Base-by-base conservation (phyloP, 2,797 vertebrate species). In the Fringilla coelebs region DNA sequence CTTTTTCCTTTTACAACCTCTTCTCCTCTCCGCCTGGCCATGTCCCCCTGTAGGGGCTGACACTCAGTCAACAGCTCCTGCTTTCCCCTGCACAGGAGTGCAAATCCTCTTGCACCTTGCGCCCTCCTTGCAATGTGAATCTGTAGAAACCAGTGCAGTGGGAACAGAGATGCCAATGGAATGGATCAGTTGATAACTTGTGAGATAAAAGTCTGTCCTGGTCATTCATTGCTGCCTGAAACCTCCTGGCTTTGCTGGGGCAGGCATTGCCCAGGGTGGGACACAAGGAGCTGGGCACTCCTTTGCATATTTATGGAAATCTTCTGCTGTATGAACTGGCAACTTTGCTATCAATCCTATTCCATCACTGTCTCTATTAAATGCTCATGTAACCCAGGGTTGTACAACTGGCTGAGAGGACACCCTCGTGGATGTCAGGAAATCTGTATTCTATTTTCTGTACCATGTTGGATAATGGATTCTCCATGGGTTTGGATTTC, bases 261-360 rank as follows among this genome's bases (percentile, higher is more conserved):
- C n/a, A 49, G 45, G 34, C n/a, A 32, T 11, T 4, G 4, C n/a
- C 36, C 51, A 34, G 40, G 19, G 29, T 45, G 28, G 45, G 28
- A 25, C 40, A 40, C 0, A 0, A 46, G 20, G 38, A 63, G 20
- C 57, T 79, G 32, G 32, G 3, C 12, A 11, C 1, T 38, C 18
- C 49, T 88, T 49, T 45, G 14, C 17, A 8, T 22, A 49, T 79
- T 91, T 62, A 57, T 63, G 36, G 72, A 2, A 83, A 63, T n/a
- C 36, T 82, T 63, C 40, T 54, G 3, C 8, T 34, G 1, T 1
- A 28, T 21, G 45, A 82, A 52, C 32, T n/a, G 43, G 48, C 11
- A 55, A 22, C 28, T 72, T 80, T 68, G 75, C 28, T 51, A 5
- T 45, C n/a, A 17, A 17, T 20, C 22, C n/a, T 52, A 1, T 58